These are phyloP conservation scores for Alloplasta piceator DNA, from an alignment of 2,888 invertebrate genomes.

Conservation along the genomic window DNA sequence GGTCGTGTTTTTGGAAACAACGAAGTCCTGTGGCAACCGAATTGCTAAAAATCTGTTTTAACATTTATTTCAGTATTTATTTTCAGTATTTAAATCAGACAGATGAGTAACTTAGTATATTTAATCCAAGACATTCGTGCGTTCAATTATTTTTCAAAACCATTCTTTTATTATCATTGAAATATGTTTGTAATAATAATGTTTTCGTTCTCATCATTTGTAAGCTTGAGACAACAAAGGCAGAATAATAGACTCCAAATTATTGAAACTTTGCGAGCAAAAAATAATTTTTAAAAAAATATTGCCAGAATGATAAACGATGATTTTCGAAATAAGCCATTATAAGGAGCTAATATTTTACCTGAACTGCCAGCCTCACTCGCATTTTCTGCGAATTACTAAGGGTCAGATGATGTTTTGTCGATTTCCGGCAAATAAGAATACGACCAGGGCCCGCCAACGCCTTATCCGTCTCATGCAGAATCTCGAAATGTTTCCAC, in stretches of 20 bases:
- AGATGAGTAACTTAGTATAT: constrained; percentile 24
- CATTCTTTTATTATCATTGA: constrained; percentile 15
- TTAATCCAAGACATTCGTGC: constrained; percentile 16
- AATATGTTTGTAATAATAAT: constrained; percentile 30
- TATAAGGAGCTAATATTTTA: constrained; percentile 20
- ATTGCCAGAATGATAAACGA: constrained; percentile 21
- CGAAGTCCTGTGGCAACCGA: constrained; percentile 53
- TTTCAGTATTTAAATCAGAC: constrained; percentile 14
- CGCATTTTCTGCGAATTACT: constrained; percentile 35
- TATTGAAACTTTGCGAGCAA: constrained; percentile 21
- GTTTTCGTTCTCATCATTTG: constrained; percentile 29
- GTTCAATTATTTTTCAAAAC: constrained; percentile 22
- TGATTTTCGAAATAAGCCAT: constrained; percentile 28
- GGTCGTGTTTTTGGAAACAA: constrained; percentile 40
- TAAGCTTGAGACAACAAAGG: not conserved
- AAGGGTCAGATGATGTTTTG: constrained; percentile 19
- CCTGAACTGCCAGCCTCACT: constrained; percentile 50
- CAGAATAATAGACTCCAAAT: constrained; percentile 13
- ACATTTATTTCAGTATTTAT: constrained; percentile 20
- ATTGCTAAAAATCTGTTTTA: constrained; percentile 56
- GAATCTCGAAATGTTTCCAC: constrained; percentile 44
- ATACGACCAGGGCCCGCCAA: constrained; percentile 21
- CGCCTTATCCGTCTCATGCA: constrained; percentile 40
- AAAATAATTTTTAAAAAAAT: constrained; percentile 14
- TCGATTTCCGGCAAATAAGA: constrained; percentile 27